phyloP scores from a whole-genome alignment of 2,113 vertebrate species.

The Bujurquina vittata region DNA sequence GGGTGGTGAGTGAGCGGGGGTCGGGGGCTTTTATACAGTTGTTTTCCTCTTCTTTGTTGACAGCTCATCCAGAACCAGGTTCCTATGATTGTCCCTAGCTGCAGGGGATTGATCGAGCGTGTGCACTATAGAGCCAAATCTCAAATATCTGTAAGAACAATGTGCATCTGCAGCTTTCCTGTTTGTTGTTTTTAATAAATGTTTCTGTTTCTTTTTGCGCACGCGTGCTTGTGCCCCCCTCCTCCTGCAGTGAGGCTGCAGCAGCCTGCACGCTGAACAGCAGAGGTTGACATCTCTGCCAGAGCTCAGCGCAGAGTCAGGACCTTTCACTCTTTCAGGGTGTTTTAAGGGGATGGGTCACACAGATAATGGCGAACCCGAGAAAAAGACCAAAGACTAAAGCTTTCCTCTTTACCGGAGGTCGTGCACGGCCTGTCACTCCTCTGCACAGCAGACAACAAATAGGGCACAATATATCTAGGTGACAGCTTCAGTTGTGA shows the following conservation, averaged over 20 bases:
- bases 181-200: not conserved
- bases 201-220: not conserved
- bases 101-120: slow-evolving; percentile 18
- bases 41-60: slow-evolving; percentile 78
- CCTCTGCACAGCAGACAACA: slow-evolving; percentile 39
- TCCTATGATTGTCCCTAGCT: slow-evolving; percentile 24
- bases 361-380: slow-evolving; percentile 60
- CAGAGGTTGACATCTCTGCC: slow-evolving; percentile 56
- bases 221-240: not conserved
- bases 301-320: slow-evolving; percentile 61
- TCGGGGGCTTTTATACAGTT: slow-evolving; percentile 72
- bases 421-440: slow-evolving; percentile 53
- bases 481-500: slow-evolving; percentile 49
- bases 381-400: slow-evolving; percentile 48
- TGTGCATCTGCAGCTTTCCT: not conserved
- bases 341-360: slow-evolving; percentile 72
- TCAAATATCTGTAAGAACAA: fast-evolving
- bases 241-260: not conserved
- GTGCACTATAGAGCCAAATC: not conserved
- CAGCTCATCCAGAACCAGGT: slow-evolving; percentile 77
- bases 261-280: slow-evolving; percentile 48
- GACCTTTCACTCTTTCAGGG: slow-evolving; percentile 70
- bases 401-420: slow-evolving; percentile 58
- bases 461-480: slow-evolving; percentile 47
- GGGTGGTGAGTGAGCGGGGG: slow-evolving; percentile 38